Evolutionary conservation across 2,113 vertebrate genomes (phyloP).

Genomic region (Ammodytes marinus): DNA sequence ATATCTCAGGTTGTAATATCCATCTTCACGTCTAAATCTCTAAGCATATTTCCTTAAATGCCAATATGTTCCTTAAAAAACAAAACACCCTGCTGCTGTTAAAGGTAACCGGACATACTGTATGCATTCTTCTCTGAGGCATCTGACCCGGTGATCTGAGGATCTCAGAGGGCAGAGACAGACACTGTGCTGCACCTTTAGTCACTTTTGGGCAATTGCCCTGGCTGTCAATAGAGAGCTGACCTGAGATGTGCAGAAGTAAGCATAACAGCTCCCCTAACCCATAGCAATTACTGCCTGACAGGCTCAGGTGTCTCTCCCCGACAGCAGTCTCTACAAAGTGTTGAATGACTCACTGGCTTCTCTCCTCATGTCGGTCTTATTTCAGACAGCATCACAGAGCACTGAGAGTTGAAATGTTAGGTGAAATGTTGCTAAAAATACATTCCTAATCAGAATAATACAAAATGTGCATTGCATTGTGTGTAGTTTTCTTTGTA

Average conservation of each 20-base stretch:
- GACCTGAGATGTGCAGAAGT: conserved; percentile 58
- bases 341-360: conserved; percentile 24
- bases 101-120: neutral
- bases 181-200: conserved; percentile 29
- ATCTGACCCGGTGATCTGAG: conserved; percentile 14
- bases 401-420: neutral
- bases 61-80: neutral
- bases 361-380: conserved; percentile 35
- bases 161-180: conserved; percentile 26
- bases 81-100: neutral
- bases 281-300: conserved; percentile 72
- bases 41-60: conserved; percentile 3
- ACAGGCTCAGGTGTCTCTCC: conserved; percentile 63
- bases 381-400: conserved; percentile 27
- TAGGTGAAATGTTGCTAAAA: neutral
- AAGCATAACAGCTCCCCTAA: conserved; percentile 65
- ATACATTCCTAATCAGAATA: neutral
- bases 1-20: neutral
- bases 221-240: conserved; percentile 64
- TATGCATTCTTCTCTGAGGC: conserved; percentile 10
- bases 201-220: conserved; percentile 49
- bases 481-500: neutral
- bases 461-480: neutral
- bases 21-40: neutral
- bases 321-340: conserved; percentile 43